phyloP scores from a whole-genome alignment of 1,140 invertebrate species.

The Euglossa dilemma region DNA sequence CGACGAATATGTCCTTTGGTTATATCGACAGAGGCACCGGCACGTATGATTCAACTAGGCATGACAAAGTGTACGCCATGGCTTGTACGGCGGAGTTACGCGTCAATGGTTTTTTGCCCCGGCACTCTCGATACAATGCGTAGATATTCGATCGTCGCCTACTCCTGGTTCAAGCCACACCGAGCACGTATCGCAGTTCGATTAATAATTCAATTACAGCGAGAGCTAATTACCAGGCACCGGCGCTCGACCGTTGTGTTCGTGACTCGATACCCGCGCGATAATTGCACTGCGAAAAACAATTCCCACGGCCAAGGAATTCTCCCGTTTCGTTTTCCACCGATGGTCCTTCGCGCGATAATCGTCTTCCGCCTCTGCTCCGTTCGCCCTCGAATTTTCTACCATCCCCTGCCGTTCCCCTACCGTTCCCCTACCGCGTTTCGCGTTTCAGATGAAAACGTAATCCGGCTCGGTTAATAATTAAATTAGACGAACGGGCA shows the following conservation, averaged over 20 bases:
- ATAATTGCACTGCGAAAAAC: constrained; percentile 29
- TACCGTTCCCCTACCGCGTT: no score
- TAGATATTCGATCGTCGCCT: constrained; percentile 46
- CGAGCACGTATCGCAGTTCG: constrained; percentile 58
- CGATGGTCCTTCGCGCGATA: neutral
- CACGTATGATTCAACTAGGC: constrained; percentile 20
- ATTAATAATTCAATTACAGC: constrained; percentile 67
- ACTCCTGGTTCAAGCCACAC: constrained; percentile 21
- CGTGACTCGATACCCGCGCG: neutral
- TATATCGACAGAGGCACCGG: neutral
- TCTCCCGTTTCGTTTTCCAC: neutral
- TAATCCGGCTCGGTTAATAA: constrained; percentile 30
- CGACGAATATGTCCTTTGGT: constrained; percentile 47
- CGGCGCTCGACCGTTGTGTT: constrained; percentile 4
- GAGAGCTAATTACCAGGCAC: constrained; percentile 53
- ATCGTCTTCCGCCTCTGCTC: neutral
- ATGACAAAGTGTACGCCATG: constrained; percentile 10
- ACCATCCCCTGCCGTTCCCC: no score
- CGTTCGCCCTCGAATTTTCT: no score
- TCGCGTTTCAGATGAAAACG: neutral
- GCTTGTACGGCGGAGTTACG: constrained; percentile 29
- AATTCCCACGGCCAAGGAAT: neutral
- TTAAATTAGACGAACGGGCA: constrained; percentile 23
- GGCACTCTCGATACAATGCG: constrained; percentile 45
- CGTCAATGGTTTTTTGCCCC: constrained; percentile 53